A percentile compares a stretch with the other conserved stretches of the same genome.
These are phyloP conservation scores for Nycticebus coucang DNA, from an alignment of 2,113 vertebrate species.

Conservation along the genomic window DNA sequence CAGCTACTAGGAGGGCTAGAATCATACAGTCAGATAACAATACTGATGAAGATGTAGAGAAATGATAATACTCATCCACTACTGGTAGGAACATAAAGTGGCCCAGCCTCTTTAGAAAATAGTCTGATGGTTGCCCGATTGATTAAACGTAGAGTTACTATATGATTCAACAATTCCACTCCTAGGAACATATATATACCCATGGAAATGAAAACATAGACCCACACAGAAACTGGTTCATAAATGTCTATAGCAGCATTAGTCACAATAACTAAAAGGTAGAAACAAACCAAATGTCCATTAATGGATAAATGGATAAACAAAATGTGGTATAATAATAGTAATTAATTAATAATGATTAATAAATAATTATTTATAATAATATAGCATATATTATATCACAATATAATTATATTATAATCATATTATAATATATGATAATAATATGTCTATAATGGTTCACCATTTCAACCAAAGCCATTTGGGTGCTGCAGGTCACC, in stretches of 20 bases:
- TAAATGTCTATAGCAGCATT: neutral
- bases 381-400: no score
- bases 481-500: constrained; percentile 45
- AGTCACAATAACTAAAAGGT: neutral
- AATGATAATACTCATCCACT: neutral
- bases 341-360: no score
- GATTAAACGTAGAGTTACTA: neutral
- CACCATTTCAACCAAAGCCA: constrained; percentile 20
- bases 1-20: neutral
- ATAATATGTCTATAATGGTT: no score
- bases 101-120: neutral
- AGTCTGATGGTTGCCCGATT: neutral
- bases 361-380: no score
- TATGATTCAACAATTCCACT: neutral
- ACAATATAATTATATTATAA: no score
- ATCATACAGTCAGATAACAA: neutral
- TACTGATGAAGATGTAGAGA: neutral
- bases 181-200: neutral
- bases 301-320: neutral
- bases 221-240: neutral
- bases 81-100: neutral
- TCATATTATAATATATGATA: no score
- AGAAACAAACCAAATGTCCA: neutral
- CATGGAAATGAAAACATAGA: neutral
- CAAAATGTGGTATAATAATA: neutral